phyloP scores from a whole-genome alignment of 2,888 invertebrate species.

The Eilema caniola region DNA sequence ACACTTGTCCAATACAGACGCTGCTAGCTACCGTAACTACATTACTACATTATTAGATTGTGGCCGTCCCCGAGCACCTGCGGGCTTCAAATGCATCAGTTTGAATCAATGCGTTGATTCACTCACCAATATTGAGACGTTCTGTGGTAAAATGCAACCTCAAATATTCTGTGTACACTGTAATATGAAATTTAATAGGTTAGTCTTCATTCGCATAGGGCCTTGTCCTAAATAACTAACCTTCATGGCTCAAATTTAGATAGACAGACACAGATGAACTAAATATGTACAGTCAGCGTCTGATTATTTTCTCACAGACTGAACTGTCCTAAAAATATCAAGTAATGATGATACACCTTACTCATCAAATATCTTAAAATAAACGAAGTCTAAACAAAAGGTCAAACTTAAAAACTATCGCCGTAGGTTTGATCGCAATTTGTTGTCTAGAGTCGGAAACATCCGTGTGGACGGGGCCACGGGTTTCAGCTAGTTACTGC shows the following conservation, averaged over 20 bases:
- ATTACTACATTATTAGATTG: slow-evolving; percentile 51
- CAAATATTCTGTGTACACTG: not conserved
- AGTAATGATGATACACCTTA: too few species aligned
- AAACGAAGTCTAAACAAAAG: too few species aligned
- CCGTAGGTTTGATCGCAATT: too few species aligned
- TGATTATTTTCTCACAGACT: too few species aligned
- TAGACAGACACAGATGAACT: not conserved
- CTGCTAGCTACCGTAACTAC: slow-evolving; percentile 31
- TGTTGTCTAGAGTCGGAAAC: too few species aligned
- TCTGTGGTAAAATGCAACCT: not conserved
- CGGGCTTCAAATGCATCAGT: slow-evolving; percentile 41
- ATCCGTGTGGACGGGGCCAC: too few species aligned
- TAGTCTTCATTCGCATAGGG: not conserved
- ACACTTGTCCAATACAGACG: slow-evolving; percentile 27
- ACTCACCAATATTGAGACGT: slow-evolving; percentile 36
- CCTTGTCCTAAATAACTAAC: slow-evolving; percentile 5
- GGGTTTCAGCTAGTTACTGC: not conserved
- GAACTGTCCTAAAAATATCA: too few species aligned
- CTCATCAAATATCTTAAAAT: too few species aligned
- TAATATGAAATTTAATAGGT: not conserved
- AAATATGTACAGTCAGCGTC: not conserved
- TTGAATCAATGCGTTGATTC: slow-evolving; percentile 51
- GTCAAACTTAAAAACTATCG: too few species aligned
- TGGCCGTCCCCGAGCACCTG: slow-evolving; percentile 34
- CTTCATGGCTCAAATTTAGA: not conserved